These are phyloP conservation scores for Trachymyrmex cornetzi DNA, from an alignment of 1,140 invertebrate species.

Conservation along the genomic window DNA sequence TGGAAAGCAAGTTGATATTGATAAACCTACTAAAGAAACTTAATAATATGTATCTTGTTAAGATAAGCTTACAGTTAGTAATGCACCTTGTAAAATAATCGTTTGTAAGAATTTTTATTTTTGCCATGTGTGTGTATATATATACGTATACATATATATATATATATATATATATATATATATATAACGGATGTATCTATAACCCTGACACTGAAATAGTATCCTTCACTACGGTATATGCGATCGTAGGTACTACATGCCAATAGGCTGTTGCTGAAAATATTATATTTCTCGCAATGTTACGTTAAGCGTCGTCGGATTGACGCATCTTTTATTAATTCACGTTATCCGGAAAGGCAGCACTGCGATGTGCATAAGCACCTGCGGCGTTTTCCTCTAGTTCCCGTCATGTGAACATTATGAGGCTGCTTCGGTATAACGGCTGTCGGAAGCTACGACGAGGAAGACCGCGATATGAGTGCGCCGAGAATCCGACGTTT, in stretches of 20 bases:
- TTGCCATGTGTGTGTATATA: no score
- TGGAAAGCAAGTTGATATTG: background rate
- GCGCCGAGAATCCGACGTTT: slow-evolving; percentile 57
- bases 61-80: background rate
- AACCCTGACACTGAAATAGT: background rate
- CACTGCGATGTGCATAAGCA: slow-evolving; percentile 14
- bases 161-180: background rate
- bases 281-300: slow-evolving; percentile 14
- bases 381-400: slow-evolving; percentile 43
- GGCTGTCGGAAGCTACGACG: slow-evolving; percentile 54
- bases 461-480: slow-evolving; percentile 59
- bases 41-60: background rate
- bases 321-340: slow-evolving; percentile 57
- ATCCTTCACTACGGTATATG: background rate
- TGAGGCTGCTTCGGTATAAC: slow-evolving; percentile 21
- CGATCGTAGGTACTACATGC: background rate
- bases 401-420: slow-evolving; percentile 59
- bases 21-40: background rate
- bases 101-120: background rate
- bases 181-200: background rate
- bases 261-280: slow-evolving; percentile 1
- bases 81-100: background rate
- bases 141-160: background rate
- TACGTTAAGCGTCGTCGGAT: slow-evolving; percentile 23
- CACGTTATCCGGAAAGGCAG: slow-evolving; percentile 33